Percentiles rank a stretch among this genome's conserved stretches.
Evolutionary conservation across 2,888 invertebrate genomes (phyloP).

Genomic region (Pristionchus japonicus): DNA sequence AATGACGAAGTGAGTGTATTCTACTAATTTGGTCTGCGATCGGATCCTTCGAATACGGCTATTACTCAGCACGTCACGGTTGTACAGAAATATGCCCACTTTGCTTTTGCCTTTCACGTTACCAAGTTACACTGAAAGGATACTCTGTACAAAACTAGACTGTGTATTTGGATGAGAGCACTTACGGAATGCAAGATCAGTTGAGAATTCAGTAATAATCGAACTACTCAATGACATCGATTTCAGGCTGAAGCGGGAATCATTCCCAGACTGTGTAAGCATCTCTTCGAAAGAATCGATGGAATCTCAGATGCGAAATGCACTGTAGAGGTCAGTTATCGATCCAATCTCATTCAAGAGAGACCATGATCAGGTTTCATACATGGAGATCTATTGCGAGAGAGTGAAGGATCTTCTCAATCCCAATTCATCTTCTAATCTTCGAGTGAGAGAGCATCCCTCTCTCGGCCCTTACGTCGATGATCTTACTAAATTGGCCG

Average conservation of each 20-base stretch:
- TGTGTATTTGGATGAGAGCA: too few species aligned
- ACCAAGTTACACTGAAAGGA: too few species aligned
- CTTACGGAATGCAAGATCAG: too few species aligned
- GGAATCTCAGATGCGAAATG: slow-evolving; percentile 88
- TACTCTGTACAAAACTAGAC: too few species aligned
- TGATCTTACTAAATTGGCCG: slow-evolving; percentile 96
- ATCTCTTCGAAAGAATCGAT: slow-evolving; percentile 88
- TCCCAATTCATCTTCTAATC: slow-evolving; percentile 93
- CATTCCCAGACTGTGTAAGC: slow-evolving; percentile 95
- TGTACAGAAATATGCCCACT: too few species aligned
- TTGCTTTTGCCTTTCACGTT: too few species aligned
- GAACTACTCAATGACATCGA: too few species aligned
- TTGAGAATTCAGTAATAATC: neutral
- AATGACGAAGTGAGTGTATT: slow-evolving; percentile 63
- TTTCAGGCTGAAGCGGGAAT: slow-evolving; percentile 88
- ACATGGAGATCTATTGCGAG: slow-evolving; percentile 99
- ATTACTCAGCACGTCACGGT: too few species aligned
- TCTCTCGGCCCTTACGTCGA: slow-evolving; percentile 98
- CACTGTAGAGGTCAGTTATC: slow-evolving; percentile 85
- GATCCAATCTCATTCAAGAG: too few species aligned
- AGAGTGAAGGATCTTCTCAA: slow-evolving; percentile 95
- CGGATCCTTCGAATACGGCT: too few species aligned
- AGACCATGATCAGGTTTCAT: slow-evolving; percentile 84
- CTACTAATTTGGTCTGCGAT: too few species aligned
- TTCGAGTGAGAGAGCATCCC: slow-evolving; percentile 92